Percentiles rank a stretch among this genome's conserved stretches.
Evolutionary conservation across 1,140 invertebrate species (phyloP).

Genomic region (Eupeodes corollae): DNA sequence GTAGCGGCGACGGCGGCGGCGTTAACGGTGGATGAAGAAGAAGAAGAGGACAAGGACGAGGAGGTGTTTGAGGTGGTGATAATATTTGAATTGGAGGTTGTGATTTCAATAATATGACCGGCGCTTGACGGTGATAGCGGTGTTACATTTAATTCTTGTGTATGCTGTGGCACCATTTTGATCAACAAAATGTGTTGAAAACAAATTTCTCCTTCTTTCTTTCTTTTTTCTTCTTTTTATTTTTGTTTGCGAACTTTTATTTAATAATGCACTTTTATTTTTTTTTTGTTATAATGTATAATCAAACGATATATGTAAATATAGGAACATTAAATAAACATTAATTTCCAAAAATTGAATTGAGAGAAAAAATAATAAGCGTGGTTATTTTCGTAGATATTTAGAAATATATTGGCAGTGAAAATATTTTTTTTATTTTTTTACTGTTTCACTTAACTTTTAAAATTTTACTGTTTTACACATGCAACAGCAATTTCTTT

Average conservation of each 20-base stretch:
- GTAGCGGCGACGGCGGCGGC: not conserved
- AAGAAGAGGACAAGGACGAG: not conserved
- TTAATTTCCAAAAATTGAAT: too few species aligned
- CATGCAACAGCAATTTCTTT: too few species aligned
- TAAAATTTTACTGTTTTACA: too few species aligned
- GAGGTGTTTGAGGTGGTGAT: not conserved
- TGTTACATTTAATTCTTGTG: not conserved
- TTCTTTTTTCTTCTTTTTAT: not conserved
- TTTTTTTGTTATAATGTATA: not conserved
- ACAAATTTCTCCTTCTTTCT: not conserved
- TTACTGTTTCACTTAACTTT: too few species aligned
- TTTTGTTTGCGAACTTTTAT: not conserved
- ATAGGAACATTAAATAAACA: too few species aligned
- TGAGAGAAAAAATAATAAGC: too few species aligned
- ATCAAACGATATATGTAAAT: too few species aligned
- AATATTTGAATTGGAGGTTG: not conserved
- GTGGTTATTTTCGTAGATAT: too few species aligned
- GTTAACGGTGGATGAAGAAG: not conserved
- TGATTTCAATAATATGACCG: not conserved
- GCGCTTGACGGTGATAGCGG: not conserved
- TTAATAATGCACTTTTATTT: too few species aligned
- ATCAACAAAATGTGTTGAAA: not conserved
- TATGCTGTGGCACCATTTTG: slow-evolving; percentile 1
- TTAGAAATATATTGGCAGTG: too few species aligned
- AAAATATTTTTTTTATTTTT: too few species aligned